These are phyloP conservation scores for Criorhina ranunculi DNA, from an alignment of 2,888 invertebrate genomes.

Conservation along the genomic window DNA sequence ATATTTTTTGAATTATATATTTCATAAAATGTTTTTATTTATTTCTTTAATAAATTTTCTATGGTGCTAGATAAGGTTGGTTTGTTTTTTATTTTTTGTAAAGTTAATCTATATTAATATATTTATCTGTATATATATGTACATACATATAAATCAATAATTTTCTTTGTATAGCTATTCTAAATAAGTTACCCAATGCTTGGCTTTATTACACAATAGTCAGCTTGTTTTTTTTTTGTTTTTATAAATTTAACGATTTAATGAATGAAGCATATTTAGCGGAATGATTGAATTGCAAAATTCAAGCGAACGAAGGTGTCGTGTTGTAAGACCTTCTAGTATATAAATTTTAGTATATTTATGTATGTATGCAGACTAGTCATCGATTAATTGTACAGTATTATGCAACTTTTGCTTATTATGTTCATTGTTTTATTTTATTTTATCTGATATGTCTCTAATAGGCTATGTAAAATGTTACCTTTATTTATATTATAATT, in stretches of 20 bases:
- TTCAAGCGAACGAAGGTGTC: conserved; percentile 61
- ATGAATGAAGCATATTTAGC: conserved; percentile 75
- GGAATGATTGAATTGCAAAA: conserved; percentile 69
- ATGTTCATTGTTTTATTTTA: conserved; percentile 59
- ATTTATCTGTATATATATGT: conserved; percentile 58
- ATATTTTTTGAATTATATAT: conserved; percentile 32
- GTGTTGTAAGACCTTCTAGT: conserved; percentile 43
- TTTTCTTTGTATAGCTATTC: conserved; percentile 71
- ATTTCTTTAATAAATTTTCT: conserved; percentile 68
- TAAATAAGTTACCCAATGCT: conserved; percentile 69
- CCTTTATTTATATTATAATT: conserved; percentile 64
- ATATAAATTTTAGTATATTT: conserved; percentile 55
- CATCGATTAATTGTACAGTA: conserved; percentile 65
- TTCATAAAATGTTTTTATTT: conserved; percentile 36
- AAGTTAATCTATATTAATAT: conserved; percentile 64
- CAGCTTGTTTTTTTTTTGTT: conserved; percentile 49
- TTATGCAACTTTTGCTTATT: conserved; percentile 54
- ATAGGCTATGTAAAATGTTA: conserved; percentile 82
- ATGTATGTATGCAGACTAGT: conserved; percentile 52
- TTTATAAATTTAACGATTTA: conserved; percentile 55
- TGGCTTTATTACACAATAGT: conserved; percentile 71
- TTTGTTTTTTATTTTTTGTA: conserved; percentile 52
- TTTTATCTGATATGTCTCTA: conserved; percentile 83
- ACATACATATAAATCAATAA: conserved; percentile 64
- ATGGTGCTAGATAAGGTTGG: conserved; percentile 62